Evolutionary conservation across 2,797 vertebrate species (phyloP), one percentile per base, ranked within the genome.

Genomic region (Liasis olivaceus): DNA sequence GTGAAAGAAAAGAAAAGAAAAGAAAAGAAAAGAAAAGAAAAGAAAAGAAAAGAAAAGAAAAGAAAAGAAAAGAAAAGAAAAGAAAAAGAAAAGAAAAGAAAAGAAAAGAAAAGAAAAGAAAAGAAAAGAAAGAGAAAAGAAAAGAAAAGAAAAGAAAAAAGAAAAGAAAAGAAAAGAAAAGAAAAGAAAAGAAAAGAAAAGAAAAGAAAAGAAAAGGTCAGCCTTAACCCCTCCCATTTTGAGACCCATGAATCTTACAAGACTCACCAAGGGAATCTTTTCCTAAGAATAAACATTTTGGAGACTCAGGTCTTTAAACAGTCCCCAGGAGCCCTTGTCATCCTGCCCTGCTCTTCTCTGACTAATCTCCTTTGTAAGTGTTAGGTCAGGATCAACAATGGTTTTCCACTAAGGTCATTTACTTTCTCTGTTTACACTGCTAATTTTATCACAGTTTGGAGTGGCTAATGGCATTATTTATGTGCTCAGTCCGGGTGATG

Each of bases 381-480:
- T 96, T 97, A 96, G 97, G 97, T 97, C 96, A 95, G 96, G 95
- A 95, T 97, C 97, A 97, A 96, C 97, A 95, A 97, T 96, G 93
- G 95, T 89, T 97, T 96, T 97, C 94, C 93, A 93, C 92, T 93
- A 96, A 97, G 97, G 96, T 97, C 97, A 96, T 95, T 97, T 88
- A 94, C 96, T 97, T 93, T 95, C 96, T 97, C 95, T 97, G 97
- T 97, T 98, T 97, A 97, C 95, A 95, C 85, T 95, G 95, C 96
- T 98, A 97, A 98, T 97, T 97, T 97, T 98, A 97, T 98, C 97
- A 92, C 95, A 93, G 91, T 96, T 97, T 95, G 59, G 96, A 97
- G 95, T 95, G 92, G 94, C 94, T 97, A 96, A 97, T 97, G 95
- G 95, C 89, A 95, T 97, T 97, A 97, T 97, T 98, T 97, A 97